These are phyloP conservation scores for Eulemur mongoz DNA, from an alignment of 2,797 vertebrate species.

Conservation along the genomic window DNA sequence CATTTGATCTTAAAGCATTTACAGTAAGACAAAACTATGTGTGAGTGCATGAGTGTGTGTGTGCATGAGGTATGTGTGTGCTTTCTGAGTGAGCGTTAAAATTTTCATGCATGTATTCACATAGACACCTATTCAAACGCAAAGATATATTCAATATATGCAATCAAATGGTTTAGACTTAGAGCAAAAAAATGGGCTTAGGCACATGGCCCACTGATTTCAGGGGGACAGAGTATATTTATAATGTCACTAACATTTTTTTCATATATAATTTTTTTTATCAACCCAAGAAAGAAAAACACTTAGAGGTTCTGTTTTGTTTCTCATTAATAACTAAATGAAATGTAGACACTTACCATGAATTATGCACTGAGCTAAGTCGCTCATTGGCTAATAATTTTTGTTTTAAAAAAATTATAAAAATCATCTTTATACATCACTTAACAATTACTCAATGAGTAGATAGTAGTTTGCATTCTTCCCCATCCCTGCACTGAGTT, in stretches of 20 bases:
- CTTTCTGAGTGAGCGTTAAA: background rate
- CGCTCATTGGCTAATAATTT: background rate
- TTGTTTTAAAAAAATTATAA: background rate
- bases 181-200: background rate
- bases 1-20: background rate
- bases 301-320: background rate
- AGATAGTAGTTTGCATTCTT: background rate
- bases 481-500: background rate
- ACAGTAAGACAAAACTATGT: background rate
- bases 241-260: background rate
- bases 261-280: background rate
- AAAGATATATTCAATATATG: background rate
- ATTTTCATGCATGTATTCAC: background rate
- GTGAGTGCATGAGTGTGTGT: background rate
- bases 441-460: background rate
- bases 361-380: background rate
- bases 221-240: background rate
- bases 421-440: background rate
- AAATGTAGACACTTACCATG: background rate
- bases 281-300: background rate
- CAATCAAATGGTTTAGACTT: background rate
- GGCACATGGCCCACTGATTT: background rate
- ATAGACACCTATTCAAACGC: background rate
- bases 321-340: slow-evolving; percentile 1
- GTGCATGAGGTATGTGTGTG: no score